A percentile compares a stretch with the other conserved stretches of the same genome.
These are phyloP conservation scores for Vulpes vulpes DNA, from an alignment of 2,113 vertebrate genomes.

Conservation along the genomic window DNA sequence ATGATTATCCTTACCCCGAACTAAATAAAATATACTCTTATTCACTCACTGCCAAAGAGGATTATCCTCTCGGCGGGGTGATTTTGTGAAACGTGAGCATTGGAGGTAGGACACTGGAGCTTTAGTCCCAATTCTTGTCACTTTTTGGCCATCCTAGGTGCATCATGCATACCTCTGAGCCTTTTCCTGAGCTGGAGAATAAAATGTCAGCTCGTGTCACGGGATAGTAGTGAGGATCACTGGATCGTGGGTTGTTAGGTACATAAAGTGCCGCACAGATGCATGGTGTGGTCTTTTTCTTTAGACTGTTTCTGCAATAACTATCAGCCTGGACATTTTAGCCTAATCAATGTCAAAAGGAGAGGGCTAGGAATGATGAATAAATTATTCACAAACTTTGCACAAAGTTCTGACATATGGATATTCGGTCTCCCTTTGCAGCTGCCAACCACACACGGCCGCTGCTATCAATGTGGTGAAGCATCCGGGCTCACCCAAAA, in stretches of 20 bases:
- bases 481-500: neutral
- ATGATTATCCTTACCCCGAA: neutral
- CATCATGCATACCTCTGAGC: neutral
- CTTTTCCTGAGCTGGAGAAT: neutral
- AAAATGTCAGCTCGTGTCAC: neutral
- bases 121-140: neutral
- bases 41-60: neutral
- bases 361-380: neutral
- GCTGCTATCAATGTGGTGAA: neutral
- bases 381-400: neutral
- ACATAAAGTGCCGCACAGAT: neutral
- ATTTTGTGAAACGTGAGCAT: neutral
- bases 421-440: neutral
- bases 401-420: neutral
- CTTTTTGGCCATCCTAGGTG: neutral
- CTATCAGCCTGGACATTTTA: neutral
- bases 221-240: neutral
- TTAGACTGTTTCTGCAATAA: slow-evolving; percentile 34
- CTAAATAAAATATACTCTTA: neutral
- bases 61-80: neutral
- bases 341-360: neutral
- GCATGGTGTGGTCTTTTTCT: neutral
- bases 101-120: neutral
- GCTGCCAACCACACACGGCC: neutral
- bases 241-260: neutral